These are phyloP conservation scores for Griposia aprilina DNA, from an alignment of 2,888 invertebrate genomes.

Conservation along the genomic window DNA sequence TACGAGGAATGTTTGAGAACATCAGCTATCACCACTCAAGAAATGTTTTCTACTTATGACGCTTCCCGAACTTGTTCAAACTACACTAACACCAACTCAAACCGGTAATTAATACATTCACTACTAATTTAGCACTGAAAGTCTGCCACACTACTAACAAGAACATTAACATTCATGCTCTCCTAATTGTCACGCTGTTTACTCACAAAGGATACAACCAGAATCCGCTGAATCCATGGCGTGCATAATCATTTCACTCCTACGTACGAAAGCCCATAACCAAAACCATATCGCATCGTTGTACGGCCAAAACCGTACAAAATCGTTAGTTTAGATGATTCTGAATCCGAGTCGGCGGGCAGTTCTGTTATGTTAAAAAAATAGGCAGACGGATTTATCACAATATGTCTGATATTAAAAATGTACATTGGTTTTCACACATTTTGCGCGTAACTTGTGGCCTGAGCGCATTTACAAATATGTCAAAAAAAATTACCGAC, in stretches of 20 bases:
- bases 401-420: no score
- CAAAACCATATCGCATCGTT: no score
- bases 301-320: no score
- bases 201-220: conserved; percentile 3
- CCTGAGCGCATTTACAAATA: no score
- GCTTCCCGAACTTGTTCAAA: neutral
- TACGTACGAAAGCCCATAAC: neutral
- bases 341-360: no score
- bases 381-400: no score
- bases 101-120: neutral
- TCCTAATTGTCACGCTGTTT: neutral
- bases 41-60: neutral
- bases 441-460: no score
- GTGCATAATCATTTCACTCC: neutral
- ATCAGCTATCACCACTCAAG: neutral
- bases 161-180: conserved; percentile 9
- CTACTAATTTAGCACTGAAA: neutral
- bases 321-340: no score
- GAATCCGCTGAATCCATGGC: neutral
- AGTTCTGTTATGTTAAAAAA: no score
- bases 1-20: neutral
- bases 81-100: neutral
- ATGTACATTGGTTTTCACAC: no score
- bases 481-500: no score
- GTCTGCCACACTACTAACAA: neutral